These are phyloP conservation scores for Neosalanx taihuensis DNA, from an alignment of 2,797 vertebrate genomes.

Conservation along the genomic window DNA sequence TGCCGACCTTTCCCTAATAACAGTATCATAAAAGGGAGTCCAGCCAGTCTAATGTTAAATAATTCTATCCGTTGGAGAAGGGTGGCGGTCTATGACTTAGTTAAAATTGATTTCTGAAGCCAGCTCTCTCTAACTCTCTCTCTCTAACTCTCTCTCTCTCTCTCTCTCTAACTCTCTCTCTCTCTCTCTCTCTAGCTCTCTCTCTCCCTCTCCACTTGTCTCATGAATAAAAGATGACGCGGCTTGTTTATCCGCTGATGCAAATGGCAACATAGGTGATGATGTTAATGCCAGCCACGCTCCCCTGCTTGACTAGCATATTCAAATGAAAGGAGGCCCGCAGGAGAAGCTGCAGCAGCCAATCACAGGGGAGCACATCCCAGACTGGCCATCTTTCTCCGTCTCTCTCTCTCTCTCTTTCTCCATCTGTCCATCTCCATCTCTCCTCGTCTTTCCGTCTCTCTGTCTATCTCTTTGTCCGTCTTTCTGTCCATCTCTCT, in stretches of 20 bases:
- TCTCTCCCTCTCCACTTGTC: not conserved
- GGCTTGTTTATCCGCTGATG: conserved; percentile 51
- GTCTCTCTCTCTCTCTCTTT: no score
- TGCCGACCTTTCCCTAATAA: conserved; percentile 9
- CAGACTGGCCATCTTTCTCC: not conserved
- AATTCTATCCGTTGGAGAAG: conserved; percentile 8
- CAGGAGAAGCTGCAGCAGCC: not conserved
- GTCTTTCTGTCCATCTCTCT: no score
- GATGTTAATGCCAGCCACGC: conserved; percentile 42
- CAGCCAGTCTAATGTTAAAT: conserved; percentile 12
- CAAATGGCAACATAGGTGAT: conserved; percentile 48
- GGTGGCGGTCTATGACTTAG: conserved; percentile 13
- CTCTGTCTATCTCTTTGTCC: no score
- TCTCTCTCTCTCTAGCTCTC: no score
- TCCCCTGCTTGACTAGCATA: conserved; percentile 27
- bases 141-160: no score
- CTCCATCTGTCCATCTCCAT: no score
- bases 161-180: no score
- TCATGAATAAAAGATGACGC: conserved; percentile 55
- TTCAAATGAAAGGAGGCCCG: conserved; percentile 30
- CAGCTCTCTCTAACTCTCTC: conserved; percentile 5
- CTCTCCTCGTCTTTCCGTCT: no score
- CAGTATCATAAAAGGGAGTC: conserved; percentile 14
- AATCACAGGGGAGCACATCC: not conserved
- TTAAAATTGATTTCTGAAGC: conserved; percentile 38